Evolutionary conservation across 2,888 invertebrate species (phyloP).

Genomic region (Hyles lineata): DNA sequence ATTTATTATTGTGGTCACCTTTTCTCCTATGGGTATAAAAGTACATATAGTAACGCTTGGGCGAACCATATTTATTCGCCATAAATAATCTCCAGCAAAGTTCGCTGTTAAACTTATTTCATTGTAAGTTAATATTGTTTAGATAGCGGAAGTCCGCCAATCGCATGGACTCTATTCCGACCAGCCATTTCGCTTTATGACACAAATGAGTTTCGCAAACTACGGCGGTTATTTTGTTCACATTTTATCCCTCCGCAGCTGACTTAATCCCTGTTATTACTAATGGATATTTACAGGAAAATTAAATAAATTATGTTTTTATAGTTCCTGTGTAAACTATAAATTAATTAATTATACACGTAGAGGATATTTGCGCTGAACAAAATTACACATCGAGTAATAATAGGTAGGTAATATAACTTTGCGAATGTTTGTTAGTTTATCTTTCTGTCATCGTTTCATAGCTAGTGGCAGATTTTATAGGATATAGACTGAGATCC

Average conservation of each 20-base stretch:
- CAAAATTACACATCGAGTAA: no score
- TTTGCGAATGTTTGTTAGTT: no score
- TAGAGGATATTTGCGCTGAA: no score
- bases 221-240: background rate
- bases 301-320: no score
- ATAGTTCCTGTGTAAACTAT: no score
- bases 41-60: background rate
- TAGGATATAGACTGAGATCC: no score
- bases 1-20: background rate
- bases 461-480: no score
- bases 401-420: no score
- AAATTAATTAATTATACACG: no score
- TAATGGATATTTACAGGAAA: background rate
- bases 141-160: constrained; percentile 3
- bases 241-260: background rate
- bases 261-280: background rate
- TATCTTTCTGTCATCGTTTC: no score
- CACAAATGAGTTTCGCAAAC: constrained; percentile 11
- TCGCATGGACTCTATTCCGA: background rate
- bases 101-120: constrained; percentile 3
- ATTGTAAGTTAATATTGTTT: constrained; percentile 25
- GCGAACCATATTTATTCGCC: constrained; percentile 7
- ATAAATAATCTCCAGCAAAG: background rate
- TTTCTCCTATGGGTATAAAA: background rate
- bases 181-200: constrained; percentile 10